Evolutionary conservation across 2,888 invertebrate genomes (phyloP), one percentile per base, ranked within the genome.

Genomic region (Himalopsyche anomala): DNA sequence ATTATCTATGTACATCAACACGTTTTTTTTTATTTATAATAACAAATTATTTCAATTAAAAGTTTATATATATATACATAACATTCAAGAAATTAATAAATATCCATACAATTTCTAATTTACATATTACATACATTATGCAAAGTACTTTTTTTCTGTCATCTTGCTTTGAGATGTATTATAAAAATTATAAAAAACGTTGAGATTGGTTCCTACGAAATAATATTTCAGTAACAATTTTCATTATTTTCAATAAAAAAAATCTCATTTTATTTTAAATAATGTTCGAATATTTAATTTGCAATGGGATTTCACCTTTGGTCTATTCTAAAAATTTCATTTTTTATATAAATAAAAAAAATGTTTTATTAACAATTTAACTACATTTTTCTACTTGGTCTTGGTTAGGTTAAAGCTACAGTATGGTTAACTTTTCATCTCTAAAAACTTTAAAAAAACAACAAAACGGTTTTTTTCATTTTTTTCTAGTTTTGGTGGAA

Each of bases 341-440:
- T 42, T 42, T 42, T 42, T 42, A 42, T 42, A 6, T 42, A 42
- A 42, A 42, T 42, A 6, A 28, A 28, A 51, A 51, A 51, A 74
- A 62, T 36, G 15, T 74, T 74, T 69, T 36, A 4, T 74, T 38
- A 38, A 12, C 2, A 74, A 74, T 74, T 74, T 74, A 74, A 4
- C 74, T 38, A 38, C 12, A 36, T 36, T 74, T 74, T 80, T 40
- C 85, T 85, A 85, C 83, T 85, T 85, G 85, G 85, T 85, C 85
- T 83, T 82, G 83, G 79, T 85, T 55, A 80, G 85, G 40, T 85
- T 85, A 85, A 83, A 85, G 79, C 85, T 85, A 85, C 85, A 11
- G 74, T 82, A 85, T 19, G 74, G 36, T 74, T 74, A 4, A 74
- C 38, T 74, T 62, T 74, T 74, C 36, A 36, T 36, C 9, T 74